Evolutionary conservation across 2,797 vertebrate species (phyloP), one percentile per base, ranked within the genome.

Genomic region (Gorsachius magnificus): DNA sequence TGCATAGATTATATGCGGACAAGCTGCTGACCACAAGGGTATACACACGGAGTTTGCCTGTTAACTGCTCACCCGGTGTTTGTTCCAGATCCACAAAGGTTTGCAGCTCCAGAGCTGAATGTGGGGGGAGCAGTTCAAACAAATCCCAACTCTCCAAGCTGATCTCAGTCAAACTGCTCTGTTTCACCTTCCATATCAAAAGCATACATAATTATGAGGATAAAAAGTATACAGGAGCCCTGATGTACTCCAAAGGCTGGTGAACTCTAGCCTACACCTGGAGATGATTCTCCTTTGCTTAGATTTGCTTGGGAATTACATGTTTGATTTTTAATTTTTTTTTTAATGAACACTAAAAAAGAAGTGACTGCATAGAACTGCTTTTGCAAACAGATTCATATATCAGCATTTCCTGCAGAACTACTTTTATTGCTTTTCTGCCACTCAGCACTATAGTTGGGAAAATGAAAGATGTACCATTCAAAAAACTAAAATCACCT

Each of bases 131-230:
- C 8, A 2, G 74, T 75, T 96, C 92, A 96, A 92, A 89, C 56
- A 83, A 93, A 89, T 84, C 83, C 81, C 90, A 92, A 8, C 77
- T 74, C 81, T 79, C 81, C 29, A 28, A 56, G 71, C n/a, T 60
- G 87, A 80, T 38, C 33, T 85, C 66, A 51, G 93, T 72, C 61
- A 92, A 83, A 87, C 25, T 28, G 53, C 64, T 87, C 0, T 0
- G 14, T 63, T 89, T 95, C 75, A 92, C 45, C 83, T 85, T 64
- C 33, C 12, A 9, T 77, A 89, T 89, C 77, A 94, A 84, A 96
- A 79, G 56, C 63, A 80, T 66, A 82, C 26, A 48, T 87, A 79
- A 84, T 92, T 83, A 64, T 5, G 10, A 54, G 63, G 51, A 93
- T 71, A 68, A 92, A 92, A 87, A 51, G n/a, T 6, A 63, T 10